phyloP scores from a whole-genome alignment of 2,113 vertebrate species.

The Nestor notabilis region DNA sequence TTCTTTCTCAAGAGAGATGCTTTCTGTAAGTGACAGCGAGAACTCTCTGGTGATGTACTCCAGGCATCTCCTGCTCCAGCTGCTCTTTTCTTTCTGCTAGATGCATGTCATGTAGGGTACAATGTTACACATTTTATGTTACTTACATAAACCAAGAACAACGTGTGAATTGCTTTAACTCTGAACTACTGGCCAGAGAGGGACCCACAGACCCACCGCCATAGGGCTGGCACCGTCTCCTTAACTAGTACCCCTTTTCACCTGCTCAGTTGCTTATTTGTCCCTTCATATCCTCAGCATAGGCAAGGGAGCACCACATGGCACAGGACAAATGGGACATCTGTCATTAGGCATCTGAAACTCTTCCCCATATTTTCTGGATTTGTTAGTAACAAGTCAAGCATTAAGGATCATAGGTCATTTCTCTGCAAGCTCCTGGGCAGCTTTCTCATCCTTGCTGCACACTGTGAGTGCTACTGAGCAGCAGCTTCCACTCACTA shows the following conservation, averaged over 20 bases:
- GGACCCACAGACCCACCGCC: neutral
- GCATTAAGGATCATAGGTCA: neutral
- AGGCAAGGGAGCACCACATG: accelerated
- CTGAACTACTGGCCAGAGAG: neutral
- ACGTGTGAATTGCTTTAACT: neutral
- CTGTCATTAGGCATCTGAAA: neutral
- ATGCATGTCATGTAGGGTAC: neutral
- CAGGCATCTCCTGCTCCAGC: neutral
- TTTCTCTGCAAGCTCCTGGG: neutral
- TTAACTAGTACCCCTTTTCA: neutral
- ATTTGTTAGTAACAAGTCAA: neutral
- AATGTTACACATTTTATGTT: neutral
- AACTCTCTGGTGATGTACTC: neutral
- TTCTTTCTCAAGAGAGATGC: neutral
- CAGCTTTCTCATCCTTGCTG: neutral
- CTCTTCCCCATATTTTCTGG: neutral
- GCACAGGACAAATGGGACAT: neutral
- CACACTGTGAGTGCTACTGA: neutral
- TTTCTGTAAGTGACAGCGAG: neutral
- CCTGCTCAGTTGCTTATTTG: neutral
- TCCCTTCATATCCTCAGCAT: neutral
- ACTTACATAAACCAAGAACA: accelerated
- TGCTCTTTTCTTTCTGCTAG: neutral
- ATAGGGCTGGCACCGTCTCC: neutral
- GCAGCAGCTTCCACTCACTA: neutral